Base-by-base conservation (phyloP, 2,797 vertebrate genomes). In the Poeciliopsis presidionis region DNA sequence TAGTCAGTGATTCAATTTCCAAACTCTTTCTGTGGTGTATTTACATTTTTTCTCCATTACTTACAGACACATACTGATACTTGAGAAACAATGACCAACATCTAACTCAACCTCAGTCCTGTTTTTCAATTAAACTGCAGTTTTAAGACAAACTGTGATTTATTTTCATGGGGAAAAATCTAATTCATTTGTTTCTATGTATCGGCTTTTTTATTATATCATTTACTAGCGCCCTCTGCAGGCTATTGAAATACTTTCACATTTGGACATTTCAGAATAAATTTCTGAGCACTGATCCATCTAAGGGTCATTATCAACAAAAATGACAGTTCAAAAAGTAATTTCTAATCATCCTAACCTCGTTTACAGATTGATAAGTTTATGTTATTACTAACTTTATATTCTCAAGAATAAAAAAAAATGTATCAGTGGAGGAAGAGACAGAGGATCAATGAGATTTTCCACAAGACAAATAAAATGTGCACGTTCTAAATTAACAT, bases 181-280 rank as follows among this genome's bases (percentile, higher is more conserved):
- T 22, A 51, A 51, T 51, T 2, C 3, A 51, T 49, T 49, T 51
- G 49, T 22, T 8, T 8, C 18, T 20, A 51, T 51, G 20, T 22
- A 22, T 22, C 22, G 49, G 20, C 8, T 73, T 12, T 22, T 18
- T 79, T 2, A 12, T 30, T 65, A 53, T 16, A 36, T 73, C 77
- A 76, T 83, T 76, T 6, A 41, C 8, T 5, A 77, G 87, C 73
- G 65, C 85, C 88, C 86, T 78, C 90, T 89, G 74, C 78, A 88
- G 90, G 83, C 70, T 67, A 55, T 36, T 74, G 2, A 36, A 45
- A 63, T n/a, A n/a, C 28, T 72, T 63, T 49, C 11, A 61, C 22
- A 41, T 67, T 41, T 25, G 20, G 20, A 41, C 36, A 33, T 63
- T 61, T 61, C 7, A 18, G 14, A 12, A 22, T 20, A 76, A 14